A percentile compares a stretch with the other conserved stretches of the same genome.
These are phyloP conservation scores for Acrocyrtus sp. DNA, from an alignment of 2,888 invertebrate species.

Conservation along the genomic window DNA sequence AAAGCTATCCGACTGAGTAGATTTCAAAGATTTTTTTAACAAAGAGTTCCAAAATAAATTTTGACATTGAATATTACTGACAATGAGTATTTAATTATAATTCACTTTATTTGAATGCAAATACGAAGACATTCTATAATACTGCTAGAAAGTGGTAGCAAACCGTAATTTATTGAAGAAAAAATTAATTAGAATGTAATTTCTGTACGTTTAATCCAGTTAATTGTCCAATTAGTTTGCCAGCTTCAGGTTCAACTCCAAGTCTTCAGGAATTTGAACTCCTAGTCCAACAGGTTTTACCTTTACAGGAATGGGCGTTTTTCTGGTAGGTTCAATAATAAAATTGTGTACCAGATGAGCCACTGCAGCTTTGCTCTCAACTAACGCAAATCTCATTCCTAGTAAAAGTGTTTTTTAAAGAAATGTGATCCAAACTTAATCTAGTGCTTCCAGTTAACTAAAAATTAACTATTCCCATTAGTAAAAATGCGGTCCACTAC, in stretches of 20 bases:
- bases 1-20: no score
- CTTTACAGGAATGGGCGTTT: slow-evolving; percentile 25
- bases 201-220: no score
- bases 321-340: slow-evolving; percentile 14
- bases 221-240: no score
- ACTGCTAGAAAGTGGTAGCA: no score
- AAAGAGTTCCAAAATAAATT: no score
- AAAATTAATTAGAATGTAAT: no score
- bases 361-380: slow-evolving; percentile 42
- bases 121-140: no score
- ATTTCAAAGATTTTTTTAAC: no score
- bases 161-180: no score
- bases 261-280: neutral
- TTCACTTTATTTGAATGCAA: no score
- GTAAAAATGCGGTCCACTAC: slow-evolving; percentile 48
- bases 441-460: neutral
- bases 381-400: slow-evolving; percentile 50
- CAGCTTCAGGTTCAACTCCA: slow-evolving; percentile 1
- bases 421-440: neutral
- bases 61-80: no score
- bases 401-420: neutral
- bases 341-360: slow-evolving; percentile 40
- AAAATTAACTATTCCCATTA: neutral
- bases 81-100: no score
- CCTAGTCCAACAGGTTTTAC: neutral